phyloP scores from a whole-genome alignment of 2,888 invertebrate species.

The Rhogogaster chlorosoma region DNA sequence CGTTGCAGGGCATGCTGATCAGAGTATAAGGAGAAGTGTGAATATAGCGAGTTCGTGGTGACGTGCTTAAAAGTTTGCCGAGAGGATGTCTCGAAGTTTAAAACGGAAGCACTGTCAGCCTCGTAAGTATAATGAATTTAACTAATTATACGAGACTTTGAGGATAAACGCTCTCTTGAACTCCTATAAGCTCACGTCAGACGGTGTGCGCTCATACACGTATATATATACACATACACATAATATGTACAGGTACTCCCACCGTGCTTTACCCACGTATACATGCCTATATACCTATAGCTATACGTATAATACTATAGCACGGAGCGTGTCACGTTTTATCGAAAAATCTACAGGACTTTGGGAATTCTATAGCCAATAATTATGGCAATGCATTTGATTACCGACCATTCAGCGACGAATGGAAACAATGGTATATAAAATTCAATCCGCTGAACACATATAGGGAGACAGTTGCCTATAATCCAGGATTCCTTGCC shows the following conservation, averaged over 20 bases:
- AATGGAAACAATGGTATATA: too few relatives aligned
- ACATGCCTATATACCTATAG: neutral
- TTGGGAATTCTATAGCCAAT: neutral
- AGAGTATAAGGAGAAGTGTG: neutral
- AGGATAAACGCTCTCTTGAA: neutral
- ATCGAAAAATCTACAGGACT: neutral
- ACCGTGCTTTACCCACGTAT: neutral
- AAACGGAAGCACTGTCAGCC: conserved; percentile 25
- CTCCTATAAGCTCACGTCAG: neutral
- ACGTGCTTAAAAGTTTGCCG: neutral
- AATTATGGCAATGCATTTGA: too few relatives aligned
- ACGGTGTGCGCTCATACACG: neutral
- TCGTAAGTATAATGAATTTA: neutral
- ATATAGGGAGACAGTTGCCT: too few relatives aligned
- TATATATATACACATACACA: neutral
- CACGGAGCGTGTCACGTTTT: neutral
- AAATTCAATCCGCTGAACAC: too few relatives aligned
- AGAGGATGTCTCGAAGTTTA: conserved; percentile 28
- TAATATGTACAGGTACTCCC: neutral
- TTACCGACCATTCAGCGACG: too few relatives aligned
- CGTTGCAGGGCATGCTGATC: neutral
- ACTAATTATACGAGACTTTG: neutral
- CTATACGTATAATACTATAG: neutral
- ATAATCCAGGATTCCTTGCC: too few relatives aligned
- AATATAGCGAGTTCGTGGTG: neutral